Evolutionary conservation across 2,888 invertebrate species (phyloP).

Genomic region (Drosophila leonis): DNA sequence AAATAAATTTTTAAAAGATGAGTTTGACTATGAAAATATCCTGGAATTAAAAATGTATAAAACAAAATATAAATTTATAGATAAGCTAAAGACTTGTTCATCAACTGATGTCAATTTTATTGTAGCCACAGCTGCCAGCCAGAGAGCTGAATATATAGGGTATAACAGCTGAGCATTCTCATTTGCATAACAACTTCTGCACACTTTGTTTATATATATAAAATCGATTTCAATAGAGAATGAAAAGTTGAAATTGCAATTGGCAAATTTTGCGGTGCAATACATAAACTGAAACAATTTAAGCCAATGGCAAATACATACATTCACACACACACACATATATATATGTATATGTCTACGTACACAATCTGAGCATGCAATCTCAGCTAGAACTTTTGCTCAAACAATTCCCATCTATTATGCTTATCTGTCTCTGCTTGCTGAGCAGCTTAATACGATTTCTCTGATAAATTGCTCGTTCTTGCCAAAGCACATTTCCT

Average conservation of each 20-base stretch:
- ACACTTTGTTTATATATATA: slow-evolving; percentile 1
- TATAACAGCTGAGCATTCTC: not conserved
- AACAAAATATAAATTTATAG: not conserved
- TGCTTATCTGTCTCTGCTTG: slow-evolving; percentile 26
- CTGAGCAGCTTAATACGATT: slow-evolving; percentile 50
- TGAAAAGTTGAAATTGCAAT: slow-evolving; percentile 35
- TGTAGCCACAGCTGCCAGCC: not conserved
- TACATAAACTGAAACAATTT: slow-evolving; percentile 9
- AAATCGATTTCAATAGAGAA: slow-evolving; percentile 36
- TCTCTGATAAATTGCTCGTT: slow-evolving; percentile 58
- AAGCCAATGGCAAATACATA: slow-evolving; percentile 22
- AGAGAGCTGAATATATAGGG: not conserved
- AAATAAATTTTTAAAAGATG: not conserved
- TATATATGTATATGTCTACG: not conserved
- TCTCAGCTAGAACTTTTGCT: slow-evolving; percentile 30
- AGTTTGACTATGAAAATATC: not conserved
- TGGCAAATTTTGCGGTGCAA: slow-evolving; percentile 23
- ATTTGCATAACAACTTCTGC: slow-evolving; percentile 31
- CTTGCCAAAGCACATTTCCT: slow-evolving; percentile 39
- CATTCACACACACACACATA: not conserved
- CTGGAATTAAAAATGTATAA: not conserved
- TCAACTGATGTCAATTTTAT: not conserved
- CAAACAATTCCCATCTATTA: slow-evolving; percentile 43
- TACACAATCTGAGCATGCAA: slow-evolving; percentile 20
- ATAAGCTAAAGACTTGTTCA: not conserved